Evolutionary conservation across 64 coral and sea anemone species (phyloP).

Genomic region (Pocillopora damicornis): DNA sequence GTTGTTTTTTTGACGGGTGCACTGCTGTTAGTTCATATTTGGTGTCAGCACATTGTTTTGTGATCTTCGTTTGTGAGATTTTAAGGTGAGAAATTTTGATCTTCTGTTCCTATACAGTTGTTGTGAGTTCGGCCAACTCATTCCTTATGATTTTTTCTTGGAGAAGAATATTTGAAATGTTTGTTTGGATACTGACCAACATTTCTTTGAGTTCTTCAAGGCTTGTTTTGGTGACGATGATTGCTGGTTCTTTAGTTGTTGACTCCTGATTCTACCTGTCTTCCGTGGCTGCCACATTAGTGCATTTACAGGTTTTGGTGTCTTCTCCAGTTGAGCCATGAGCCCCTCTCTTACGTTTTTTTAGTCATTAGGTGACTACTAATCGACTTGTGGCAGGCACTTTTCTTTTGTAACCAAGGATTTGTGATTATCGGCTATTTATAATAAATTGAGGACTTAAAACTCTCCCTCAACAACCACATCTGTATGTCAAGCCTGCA

Average conservation of each 20-base stretch:
- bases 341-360: slow-evolving; percentile 17
- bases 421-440: background rate
- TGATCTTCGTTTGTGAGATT: background rate
- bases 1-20: background rate
- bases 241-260: background rate
- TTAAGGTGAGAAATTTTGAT: background rate
- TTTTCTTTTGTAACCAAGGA: slow-evolving; percentile 19
- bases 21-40: background rate
- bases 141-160: background rate
- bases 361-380: background rate
- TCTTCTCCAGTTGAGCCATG: slow-evolving; percentile 6
- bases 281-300: slow-evolving; percentile 3
- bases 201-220: slow-evolving; percentile 4
- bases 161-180: background rate
- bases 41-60: background rate
- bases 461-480: slow-evolving; percentile 3
- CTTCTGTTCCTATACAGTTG: background rate
- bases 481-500: background rate
- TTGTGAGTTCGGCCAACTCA: slow-evolving; percentile 4
- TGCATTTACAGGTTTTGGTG: background rate
- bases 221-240: background rate
- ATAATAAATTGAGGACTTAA: slow-evolving; percentile 4
- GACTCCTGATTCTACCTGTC: background rate
- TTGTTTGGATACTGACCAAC: background rate
- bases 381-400: background rate